Percentiles rank a stretch among this genome's conserved stretches.
These are phyloP conservation scores for Merops nubicus DNA, from an alignment of 2,113 vertebrate genomes.

Conservation along the genomic window DNA sequence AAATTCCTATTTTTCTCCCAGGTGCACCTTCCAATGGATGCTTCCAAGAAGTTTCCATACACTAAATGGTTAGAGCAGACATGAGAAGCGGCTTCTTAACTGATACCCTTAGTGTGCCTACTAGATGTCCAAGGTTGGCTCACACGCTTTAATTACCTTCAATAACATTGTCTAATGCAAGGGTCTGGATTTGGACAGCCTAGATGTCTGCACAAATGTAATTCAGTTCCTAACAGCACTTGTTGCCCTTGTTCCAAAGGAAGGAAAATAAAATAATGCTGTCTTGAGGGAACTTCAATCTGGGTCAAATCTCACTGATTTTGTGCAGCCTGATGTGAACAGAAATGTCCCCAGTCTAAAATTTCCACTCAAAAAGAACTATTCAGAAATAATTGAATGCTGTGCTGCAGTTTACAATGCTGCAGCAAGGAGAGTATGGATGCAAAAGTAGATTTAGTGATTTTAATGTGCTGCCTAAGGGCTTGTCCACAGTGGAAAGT, in stretches of 20 bases:
- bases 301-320: background rate
- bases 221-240: background rate
- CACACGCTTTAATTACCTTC: background rate
- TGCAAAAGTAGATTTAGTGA: background rate
- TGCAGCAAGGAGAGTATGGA: background rate
- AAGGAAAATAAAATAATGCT: background rate
- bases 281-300: background rate
- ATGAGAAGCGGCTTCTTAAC: background rate
- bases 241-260: background rate
- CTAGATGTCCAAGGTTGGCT: no score
- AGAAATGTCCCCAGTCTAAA: background rate
- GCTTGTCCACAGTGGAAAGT: background rate
- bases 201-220: background rate
- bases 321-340: background rate
- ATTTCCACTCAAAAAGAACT: background rate
- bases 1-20: background rate
- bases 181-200: background rate
- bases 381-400: accelerated
- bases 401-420: background rate
- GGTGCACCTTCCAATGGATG: background rate
- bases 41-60: background rate
- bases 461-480: background rate
- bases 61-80: background rate
- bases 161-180: background rate
- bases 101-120: accelerated